Base-by-base conservation (phyloP, 2,888 invertebrate species). In the Danaus chrysippus region DNA sequence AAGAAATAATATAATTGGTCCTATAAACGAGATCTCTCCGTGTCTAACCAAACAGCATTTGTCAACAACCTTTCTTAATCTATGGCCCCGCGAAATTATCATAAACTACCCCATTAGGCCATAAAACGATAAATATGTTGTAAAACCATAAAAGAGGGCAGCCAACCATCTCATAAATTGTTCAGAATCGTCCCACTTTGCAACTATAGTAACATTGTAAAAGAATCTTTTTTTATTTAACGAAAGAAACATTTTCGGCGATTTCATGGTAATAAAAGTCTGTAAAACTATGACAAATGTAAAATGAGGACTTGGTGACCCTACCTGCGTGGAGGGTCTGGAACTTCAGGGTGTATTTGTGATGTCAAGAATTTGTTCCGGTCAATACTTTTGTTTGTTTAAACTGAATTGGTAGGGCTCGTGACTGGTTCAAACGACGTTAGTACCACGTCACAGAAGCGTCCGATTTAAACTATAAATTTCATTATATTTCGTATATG, bases 101-200 rank as follows among this genome's bases (percentile, higher is more conserved):
- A 82, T 83, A 84, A 84, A 83, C 79, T 77, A 74, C 73, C 76
- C 80, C 72, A 82, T 79, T 77, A 81, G 71, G 80, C 79, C 84
- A 80, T 90, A 89, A 89, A 90, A 73, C 86, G 77, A 90, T 90
- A 88, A 90, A 89, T 88, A 87, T 83, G 86, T 79, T 86, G 84
- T 90, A 89, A 89, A 89, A 84, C 86, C 86, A 87, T 89, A 88
- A 88, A 86, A 77, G 76, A 80, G 79, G 81, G 85, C 84, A 82
- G 77, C 81, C 74, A 80, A 77, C 79, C 79, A 76, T 82, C 72
- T 71, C 83, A 84, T 89, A 88, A 88, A 89, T 87, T 83, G 73
- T 71, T 64, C 71, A 71, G 81, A 84, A 87, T 87, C 85, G 86
- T 81, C 78, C 81, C 82, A 83, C 81, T 89, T 85, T 77, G 81